Evolutionary conservation across 2,797 vertebrate genomes (phyloP).

Genomic region (Xenentodon cancila): DNA sequence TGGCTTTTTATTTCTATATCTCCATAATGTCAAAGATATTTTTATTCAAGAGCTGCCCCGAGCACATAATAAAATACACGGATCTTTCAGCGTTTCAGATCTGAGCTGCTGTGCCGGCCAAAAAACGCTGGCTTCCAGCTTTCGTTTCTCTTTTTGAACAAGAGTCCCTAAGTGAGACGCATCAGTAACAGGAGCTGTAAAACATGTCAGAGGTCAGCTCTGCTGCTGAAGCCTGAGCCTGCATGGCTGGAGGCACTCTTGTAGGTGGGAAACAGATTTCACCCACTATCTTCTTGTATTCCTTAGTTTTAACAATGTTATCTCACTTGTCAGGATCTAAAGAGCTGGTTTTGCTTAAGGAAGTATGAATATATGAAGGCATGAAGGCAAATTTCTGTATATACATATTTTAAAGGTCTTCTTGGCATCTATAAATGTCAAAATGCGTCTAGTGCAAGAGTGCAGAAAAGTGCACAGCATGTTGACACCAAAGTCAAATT

Average conservation of each 20-base stretch:
- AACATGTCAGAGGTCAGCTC: slow-evolving; percentile 12
- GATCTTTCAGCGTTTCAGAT: slow-evolving; percentile 6
- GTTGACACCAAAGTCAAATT: slow-evolving; percentile 46
- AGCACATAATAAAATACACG: neutral
- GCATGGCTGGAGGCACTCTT: slow-evolving; percentile 19
- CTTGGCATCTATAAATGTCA: no score
- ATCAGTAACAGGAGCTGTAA: slow-evolving; percentile 16
- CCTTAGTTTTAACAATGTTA: slow-evolving; percentile 1
- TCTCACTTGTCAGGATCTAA: neutral
- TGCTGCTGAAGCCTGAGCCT: slow-evolving; percentile 20
- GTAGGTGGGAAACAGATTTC: slow-evolving; percentile 36
- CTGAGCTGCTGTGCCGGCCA: slow-evolving; percentile 9
- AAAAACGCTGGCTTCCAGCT: slow-evolving; percentile 15
- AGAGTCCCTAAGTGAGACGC: neutral
- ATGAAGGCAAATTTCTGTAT: no score
- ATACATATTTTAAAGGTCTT: neutral
- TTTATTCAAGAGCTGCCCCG: neutral
- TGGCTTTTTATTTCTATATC: no score
- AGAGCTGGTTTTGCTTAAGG: neutral
- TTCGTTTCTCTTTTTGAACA: slow-evolving; percentile 10
- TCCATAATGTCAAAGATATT: neutral
- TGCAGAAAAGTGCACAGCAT: neutral
- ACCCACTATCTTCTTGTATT: slow-evolving; percentile 6
- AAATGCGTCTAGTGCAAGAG: slow-evolving; percentile 9
- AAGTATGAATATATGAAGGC: no score